Percentiles rank a stretch among this genome's conserved stretches.
Conservation (phyloP, 1,140 invertebrate species). For the Drosophila trapezifrons region DNA sequence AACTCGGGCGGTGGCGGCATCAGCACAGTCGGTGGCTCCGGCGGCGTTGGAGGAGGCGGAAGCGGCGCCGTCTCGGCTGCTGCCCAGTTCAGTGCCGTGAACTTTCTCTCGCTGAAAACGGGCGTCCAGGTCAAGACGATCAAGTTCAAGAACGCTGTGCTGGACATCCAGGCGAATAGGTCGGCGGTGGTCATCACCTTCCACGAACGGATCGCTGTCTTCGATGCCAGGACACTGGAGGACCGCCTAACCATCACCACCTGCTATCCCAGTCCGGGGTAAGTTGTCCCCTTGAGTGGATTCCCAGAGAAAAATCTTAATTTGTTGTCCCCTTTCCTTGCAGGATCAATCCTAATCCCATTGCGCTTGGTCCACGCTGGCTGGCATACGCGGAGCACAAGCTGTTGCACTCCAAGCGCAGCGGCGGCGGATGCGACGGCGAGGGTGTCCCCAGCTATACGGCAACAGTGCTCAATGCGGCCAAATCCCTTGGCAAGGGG, state of each 20-base stretch:
- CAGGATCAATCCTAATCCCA: slow-evolving; percentile 93
- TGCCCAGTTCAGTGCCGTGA: slow-evolving; percentile 93
- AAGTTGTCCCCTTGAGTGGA: slow-evolving; percentile 2
- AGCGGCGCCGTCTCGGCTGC: slow-evolving; percentile 85
- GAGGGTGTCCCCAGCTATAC: slow-evolving; percentile 95
- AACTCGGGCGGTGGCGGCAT: slow-evolving; percentile 10
- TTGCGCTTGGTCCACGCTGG: slow-evolving; percentile 93
- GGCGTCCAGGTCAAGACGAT: slow-evolving; percentile 96
- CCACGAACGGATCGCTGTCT: slow-evolving; percentile 94
- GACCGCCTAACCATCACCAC: slow-evolving; percentile 94
- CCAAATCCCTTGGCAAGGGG: slow-evolving; percentile 94
- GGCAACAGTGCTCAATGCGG: slow-evolving; percentile 96
- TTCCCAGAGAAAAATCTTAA: background rate
- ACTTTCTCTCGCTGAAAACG: slow-evolving; percentile 94
- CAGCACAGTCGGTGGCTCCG: slow-evolving; percentile 9
- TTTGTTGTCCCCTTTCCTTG: slow-evolving; percentile 65
- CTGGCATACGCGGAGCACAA: slow-evolving; percentile 93
- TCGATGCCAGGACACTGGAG: slow-evolving; percentile 94
- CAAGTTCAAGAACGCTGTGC: slow-evolving; percentile 95
- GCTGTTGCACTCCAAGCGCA: slow-evolving; percentile 91
- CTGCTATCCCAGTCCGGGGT: slow-evolving; percentile 92
- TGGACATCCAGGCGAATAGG: slow-evolving; percentile 93
- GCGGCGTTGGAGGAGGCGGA: slow-evolving; percentile 18
- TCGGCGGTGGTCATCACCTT: slow-evolving; percentile 94
- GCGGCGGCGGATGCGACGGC: slow-evolving; percentile 92